A percentile compares a stretch with the other conserved stretches of the same genome.
These are phyloP conservation scores for Spilarctia lutea DNA, from an alignment of 2,888 invertebrate species.

Conservation along the genomic window DNA sequence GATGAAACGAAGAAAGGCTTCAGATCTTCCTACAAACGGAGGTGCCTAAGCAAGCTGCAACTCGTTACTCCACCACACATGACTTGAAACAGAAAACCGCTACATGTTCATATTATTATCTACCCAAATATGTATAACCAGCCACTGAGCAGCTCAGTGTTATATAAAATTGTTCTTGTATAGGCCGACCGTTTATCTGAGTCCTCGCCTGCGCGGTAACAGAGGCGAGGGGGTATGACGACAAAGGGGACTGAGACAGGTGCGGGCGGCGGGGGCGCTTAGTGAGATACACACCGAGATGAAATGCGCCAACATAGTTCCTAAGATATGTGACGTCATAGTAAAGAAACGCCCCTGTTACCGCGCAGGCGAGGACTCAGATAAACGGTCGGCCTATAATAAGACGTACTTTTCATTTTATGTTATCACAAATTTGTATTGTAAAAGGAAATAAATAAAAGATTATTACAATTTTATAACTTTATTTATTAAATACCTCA, in stretches of 20 bases:
- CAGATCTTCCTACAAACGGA: slow-evolving; percentile 16
- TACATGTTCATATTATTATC: not conserved
- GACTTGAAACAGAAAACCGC: not conserved
- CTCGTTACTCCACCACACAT: not conserved
- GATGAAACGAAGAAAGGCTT: slow-evolving; percentile 5
- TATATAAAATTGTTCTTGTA: not conserved
- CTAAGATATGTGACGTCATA: no score
- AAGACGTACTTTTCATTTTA: not conserved
- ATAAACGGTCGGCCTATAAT: no score
- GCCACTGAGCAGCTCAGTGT: not conserved
- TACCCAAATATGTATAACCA: not conserved
- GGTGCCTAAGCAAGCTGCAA: slow-evolving; percentile 9
- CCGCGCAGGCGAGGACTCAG: no score
- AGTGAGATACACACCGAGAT: no score
- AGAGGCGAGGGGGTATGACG: no score
- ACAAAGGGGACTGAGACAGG: no score
- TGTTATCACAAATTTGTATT: not conserved
- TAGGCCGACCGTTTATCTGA: no score
- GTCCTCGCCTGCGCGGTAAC: no score
- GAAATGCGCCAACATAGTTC: no score
- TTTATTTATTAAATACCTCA: slow-evolving; percentile 64
- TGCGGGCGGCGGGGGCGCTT: no score
- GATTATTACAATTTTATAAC: slow-evolving; percentile 27
- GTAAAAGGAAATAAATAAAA: slow-evolving; percentile 3
- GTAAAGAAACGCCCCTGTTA: no score